These are phyloP conservation scores for Torymus tubicola DNA, from an alignment of 2,888 invertebrate genomes.

Conservation along the genomic window DNA sequence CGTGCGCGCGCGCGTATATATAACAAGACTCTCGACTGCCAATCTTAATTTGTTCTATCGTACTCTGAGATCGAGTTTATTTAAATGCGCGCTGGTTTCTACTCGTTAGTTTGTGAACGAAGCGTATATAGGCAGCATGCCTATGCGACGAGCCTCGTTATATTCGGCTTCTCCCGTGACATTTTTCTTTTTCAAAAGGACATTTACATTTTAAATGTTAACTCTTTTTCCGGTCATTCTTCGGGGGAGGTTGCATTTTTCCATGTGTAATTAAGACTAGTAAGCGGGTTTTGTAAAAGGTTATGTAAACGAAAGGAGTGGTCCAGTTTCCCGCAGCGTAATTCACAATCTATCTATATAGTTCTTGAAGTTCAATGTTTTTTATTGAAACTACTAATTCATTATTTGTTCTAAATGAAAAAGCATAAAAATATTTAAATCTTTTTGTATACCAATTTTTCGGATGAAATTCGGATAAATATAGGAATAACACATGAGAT, in stretches of 20 bases:
- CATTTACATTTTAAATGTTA: constrained; percentile 22
- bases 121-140: background rate
- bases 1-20: background rate
- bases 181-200: background rate
- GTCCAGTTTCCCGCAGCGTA: background rate
- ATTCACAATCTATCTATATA: background rate
- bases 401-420: no score
- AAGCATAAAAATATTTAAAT: no score
- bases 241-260: background rate
- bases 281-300: background rate
- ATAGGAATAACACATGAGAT: no score
- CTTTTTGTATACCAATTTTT: no score
- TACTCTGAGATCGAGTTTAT: constrained; percentile 35
- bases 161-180: background rate
- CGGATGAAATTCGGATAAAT: no score
- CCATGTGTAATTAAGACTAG: background rate
- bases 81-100: constrained; percentile 37
- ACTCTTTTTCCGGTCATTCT: constrained; percentile 7
- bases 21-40: background rate
- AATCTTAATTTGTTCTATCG: constrained; percentile 36
- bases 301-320: background rate
- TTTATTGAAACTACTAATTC: no score
- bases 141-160: constrained; percentile 1
- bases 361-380: no score
- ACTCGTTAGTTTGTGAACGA: constrained; percentile 25